phyloP scores from a whole-genome alignment of 1,140 invertebrate genomes.

The Tribolium madens region DNA sequence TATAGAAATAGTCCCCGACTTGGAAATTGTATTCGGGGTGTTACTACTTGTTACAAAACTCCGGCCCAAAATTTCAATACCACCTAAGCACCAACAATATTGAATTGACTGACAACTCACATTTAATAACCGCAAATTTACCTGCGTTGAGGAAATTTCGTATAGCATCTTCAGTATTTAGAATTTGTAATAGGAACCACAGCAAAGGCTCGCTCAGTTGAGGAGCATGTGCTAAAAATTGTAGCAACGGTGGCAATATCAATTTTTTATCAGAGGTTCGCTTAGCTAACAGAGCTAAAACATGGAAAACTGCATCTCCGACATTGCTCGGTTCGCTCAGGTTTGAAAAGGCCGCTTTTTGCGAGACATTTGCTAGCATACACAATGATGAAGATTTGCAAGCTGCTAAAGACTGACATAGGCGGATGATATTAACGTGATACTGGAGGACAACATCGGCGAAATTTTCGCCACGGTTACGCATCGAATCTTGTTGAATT shows the following conservation, averaged over 20 bases:
- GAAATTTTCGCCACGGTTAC: conserved; percentile 69
- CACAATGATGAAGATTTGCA: conserved; percentile 77
- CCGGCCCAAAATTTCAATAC: conserved; percentile 72
- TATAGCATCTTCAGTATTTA: conserved; percentile 77
- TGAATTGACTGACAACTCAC: too few relatives aligned
- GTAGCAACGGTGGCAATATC: conserved; percentile 80
- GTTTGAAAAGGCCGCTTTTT: conserved; percentile 63
- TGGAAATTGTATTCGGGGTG: conserved; percentile 66
- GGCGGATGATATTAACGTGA: conserved; percentile 83
- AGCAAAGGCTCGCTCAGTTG: conserved; percentile 81
- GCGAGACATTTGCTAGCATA: conserved; percentile 67
- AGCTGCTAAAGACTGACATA: conserved; percentile 80
- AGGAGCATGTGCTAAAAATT: conserved; percentile 75
- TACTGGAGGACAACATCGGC: conserved; percentile 83
- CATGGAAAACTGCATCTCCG: conserved; percentile 85
- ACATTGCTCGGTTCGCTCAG: conserved; percentile 77
- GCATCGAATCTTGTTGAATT: conserved; percentile 63
- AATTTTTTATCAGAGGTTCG: conserved; percentile 79
- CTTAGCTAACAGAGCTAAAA: conserved; percentile 79
- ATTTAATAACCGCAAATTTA: too few relatives aligned
- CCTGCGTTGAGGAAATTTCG: conserved; percentile 75
- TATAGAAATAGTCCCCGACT: conserved; percentile 66
- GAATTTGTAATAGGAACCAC: conserved; percentile 79
- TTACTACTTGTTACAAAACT: conserved; percentile 72
- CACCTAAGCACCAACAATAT: conserved; percentile 66